Conservation (phyloP, 2,113 vertebrate genomes). For the Arenaria interpres region DNA sequence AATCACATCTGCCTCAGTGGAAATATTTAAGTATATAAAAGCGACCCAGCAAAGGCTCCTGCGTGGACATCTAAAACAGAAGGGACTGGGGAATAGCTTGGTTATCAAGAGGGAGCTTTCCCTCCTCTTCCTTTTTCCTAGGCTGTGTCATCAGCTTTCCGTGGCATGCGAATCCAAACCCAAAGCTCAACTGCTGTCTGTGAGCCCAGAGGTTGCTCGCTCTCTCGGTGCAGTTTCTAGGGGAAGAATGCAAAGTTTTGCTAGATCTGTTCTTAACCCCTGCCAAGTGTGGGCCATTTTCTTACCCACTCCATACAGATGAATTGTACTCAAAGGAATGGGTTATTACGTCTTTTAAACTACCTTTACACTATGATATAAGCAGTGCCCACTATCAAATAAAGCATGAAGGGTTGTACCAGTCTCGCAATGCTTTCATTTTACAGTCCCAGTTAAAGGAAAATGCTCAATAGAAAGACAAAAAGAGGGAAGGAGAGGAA, state of each 20-base stretch:
- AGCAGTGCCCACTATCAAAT: not conserved
- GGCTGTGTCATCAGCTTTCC: not conserved
- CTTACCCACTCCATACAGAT: not conserved
- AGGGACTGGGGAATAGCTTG: not conserved
- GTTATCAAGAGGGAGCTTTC: not conserved
- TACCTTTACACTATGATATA: not conserved
- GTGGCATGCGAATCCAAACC: rapidly evolving
- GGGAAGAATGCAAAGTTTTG: not conserved
- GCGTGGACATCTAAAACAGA: not conserved
- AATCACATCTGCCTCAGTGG: not conserved
- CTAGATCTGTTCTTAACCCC: not conserved
- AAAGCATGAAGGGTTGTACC: rapidly evolving
- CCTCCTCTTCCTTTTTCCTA: not conserved
- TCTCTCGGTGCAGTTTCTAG: not conserved
- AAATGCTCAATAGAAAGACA: not conserved
- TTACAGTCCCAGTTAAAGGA: not conserved
- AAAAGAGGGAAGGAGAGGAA: not conserved
- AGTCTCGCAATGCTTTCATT: not conserved
- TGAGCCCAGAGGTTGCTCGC: not conserved
- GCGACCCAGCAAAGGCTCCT: too few relatives aligned
- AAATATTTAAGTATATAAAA: not conserved
- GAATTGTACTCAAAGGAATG: rapidly evolving
- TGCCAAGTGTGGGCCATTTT: not conserved
- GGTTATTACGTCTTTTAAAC: not conserved
- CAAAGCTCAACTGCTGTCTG: rapidly evolving